A percentile compares a stretch with the other conserved stretches of the same genome.
Conservation (phyloP, 2,797 vertebrate genomes). For the Bradypodion pumilum region DNA sequence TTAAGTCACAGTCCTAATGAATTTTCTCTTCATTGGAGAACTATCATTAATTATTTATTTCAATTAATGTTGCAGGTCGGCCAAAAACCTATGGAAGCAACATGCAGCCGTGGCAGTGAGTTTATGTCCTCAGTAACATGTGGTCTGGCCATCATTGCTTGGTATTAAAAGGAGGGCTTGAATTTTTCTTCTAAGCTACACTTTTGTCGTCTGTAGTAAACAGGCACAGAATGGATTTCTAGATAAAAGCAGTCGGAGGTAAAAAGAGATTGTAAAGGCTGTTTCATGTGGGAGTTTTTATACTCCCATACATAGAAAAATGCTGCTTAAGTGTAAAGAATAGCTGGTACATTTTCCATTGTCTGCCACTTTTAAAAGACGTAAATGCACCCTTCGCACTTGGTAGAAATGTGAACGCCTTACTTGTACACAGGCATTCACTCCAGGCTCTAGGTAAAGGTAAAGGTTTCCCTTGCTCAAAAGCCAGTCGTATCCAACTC, state of each 20-base stretch:
- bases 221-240: not conserved
- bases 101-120: conserved; percentile 16
- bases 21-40: not conserved
- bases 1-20: not conserved
- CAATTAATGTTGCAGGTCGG: conserved; percentile 28
- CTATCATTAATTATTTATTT: not conserved
- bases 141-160: not conserved
- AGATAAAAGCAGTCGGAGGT: not conserved
- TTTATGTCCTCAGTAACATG: not conserved
- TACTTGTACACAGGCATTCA: not conserved
- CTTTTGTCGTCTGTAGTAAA: not conserved
- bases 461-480: too few species aligned
- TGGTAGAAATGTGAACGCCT: not conserved
- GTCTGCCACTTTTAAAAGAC: not conserved
- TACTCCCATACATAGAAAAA: not conserved
- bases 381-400: not conserved
- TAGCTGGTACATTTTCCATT: not conserved
- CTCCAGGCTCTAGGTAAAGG: not conserved
- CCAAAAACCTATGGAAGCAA: conserved; percentile 30
- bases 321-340: not conserved
- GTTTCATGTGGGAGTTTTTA: not conserved
- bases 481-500: too few species aligned
- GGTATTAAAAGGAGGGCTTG: not conserved
- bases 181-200: not conserved
- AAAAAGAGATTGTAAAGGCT: not conserved